Base-by-base conservation (phyloP, 2,113 vertebrate genomes). In the Antennarius striatus region DNA sequence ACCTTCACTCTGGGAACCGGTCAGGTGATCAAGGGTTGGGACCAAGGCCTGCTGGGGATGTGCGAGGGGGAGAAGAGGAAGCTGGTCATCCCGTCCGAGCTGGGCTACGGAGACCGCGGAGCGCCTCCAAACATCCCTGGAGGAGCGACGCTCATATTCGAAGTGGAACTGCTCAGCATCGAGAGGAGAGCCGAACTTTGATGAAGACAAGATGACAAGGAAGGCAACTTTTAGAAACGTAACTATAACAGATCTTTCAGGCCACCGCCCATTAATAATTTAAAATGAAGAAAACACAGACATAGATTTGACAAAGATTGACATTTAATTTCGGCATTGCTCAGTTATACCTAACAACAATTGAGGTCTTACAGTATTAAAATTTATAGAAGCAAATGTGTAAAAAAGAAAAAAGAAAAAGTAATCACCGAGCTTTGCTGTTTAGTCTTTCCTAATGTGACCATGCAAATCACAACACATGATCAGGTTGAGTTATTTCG, bases 1-100 rank as follows among this genome's bases (percentile, higher is more conserved):
- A 94, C 95, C 53, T 96, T 97, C 86, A 95, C 95, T 0, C 91
- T 97, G 67, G 96, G 95, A 17, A 94, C 94, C 1, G 96, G 95
- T 4, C 96, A 97, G 82, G 96, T 97, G 80, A 97, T 97, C 82
- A 97, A 97, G 81, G 96, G 96, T 85, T 97, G 96, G 96, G 96
- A 97, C 85, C 96, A 97, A 87, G 96, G 96, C 63, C 91, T 96
- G 60, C 91, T 96, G 14, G 95, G 95, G 87, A 97, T 96, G 96
- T 96, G 96, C 78, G 95, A 96, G 58, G 95, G 96, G 17, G 96
- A 97, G 80, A 97, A 96, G 84, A 92, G 96, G 90, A 97, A 97
- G 85, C 86, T 96, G 79, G 95, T 96, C 63, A 96, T 97, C 80
- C 96, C 96, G 3, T 87, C 96, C 0, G 95, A 97, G 73, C 90